phyloP scores from a whole-genome alignment of 2,113 vertebrate species.

The Antigone vipio region DNA sequence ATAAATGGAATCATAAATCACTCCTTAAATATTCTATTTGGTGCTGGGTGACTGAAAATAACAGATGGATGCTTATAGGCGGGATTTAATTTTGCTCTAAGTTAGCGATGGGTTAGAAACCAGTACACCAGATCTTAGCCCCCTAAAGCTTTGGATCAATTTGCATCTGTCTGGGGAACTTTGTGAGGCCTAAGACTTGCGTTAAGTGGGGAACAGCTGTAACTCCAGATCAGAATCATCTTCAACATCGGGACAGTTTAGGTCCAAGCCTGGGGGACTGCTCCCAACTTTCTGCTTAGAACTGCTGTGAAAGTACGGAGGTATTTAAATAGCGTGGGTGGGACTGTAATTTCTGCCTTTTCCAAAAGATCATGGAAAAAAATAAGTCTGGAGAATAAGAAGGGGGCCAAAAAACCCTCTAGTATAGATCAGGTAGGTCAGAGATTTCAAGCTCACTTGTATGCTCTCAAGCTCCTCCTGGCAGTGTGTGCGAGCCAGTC shows the following conservation, averaged over 20 bases:
- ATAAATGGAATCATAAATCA: constrained; percentile 69
- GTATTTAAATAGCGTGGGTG: neutral
- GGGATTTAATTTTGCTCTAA: constrained; percentile 43
- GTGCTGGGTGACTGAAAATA: constrained; percentile 56
- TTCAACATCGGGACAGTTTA: neutral
- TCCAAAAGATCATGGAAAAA: neutral
- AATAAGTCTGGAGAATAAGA: neutral
- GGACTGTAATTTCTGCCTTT: neutral
- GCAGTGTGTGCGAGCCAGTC: neutral
- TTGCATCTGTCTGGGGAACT: constrained; percentile 14
- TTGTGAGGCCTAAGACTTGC: neutral
- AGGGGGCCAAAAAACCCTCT: too few species aligned
- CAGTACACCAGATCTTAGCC: neutral
- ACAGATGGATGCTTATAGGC: constrained; percentile 55
- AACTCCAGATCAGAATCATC: neutral
- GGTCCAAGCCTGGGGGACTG: neutral
- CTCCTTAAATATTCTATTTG: constrained; percentile 60
- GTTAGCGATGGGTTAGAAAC: constrained; percentile 26
- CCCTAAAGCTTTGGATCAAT: neutral
- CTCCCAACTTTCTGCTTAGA: neutral
- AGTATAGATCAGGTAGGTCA: neutral
- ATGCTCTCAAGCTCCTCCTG: neutral
- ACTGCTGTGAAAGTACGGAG: neutral
- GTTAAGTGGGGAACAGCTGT: neutral
- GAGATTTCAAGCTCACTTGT: neutral